Base-by-base conservation (phyloP, 2,888 invertebrate species). In the Pachymerium ferrugineum region DNA sequence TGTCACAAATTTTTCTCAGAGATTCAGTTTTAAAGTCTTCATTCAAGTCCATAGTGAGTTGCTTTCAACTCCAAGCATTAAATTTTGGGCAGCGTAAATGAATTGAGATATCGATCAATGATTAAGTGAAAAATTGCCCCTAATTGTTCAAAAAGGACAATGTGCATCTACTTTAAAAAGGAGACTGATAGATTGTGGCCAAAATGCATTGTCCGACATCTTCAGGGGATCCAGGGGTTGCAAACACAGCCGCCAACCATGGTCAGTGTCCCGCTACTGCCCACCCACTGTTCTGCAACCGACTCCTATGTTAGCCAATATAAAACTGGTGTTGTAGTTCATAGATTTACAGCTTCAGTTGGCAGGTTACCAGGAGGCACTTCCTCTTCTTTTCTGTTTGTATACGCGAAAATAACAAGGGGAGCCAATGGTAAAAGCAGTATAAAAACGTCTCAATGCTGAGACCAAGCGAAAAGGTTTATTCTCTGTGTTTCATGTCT, bases 101-200 rank as follows among this genome's bases (percentile, higher is more conserved):
- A 10, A 47, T 47, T 47, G 47, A 47, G 47, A 47, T n/a, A 47
- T 47, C 8, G 8, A 47, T 47, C 47, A 47, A n/a, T 47, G 47
- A 47, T 47, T 47, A 47, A 22, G 47, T 47, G 47, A 47, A 47
- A 47, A 47, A 47, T 47, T 47, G 22, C 19, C 47, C 19, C 22
- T 22, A 47, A 47, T 47, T 47, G 47, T 47, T 47, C 19, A 22
- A 19, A 19, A n/a, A 16, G 47, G 0, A 47, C 47, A 47, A 47
- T 47, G 3, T 22, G 22, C 47, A 47, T 47, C 19, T 8, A 19
- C 22, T 19, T 47, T 47, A 22, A 47, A 47, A 47, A 16, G 47
- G 47, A 47, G 47, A 47, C 47, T 47, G 47, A 47, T 47, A 22
- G 47, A 47, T 47, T 47, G 47, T 47, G 47, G 47, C 47, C 47